Conservation (phyloP, 2,888 invertebrate genomes). For the Sussaba pulchella region DNA sequence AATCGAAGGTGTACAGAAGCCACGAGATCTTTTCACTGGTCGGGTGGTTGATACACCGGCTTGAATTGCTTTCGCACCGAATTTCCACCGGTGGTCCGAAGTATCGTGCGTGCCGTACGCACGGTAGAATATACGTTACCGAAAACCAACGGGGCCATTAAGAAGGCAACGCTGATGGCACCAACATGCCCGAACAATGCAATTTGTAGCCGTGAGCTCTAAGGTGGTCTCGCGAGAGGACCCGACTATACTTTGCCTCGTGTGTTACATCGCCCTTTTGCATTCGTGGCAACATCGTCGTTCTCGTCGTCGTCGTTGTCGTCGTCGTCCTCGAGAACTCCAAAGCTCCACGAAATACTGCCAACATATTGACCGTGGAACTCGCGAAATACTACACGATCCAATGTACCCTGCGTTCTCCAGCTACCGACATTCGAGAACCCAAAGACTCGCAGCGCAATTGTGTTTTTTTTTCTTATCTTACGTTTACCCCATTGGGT, state of each 20-base stretch:
- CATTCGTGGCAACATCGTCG: constrained; percentile 50
- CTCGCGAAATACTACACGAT: constrained; percentile 74
- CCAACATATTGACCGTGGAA: constrained; percentile 69
- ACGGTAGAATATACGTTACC: constrained; percentile 59
- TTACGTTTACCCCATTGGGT: constrained; percentile 65
- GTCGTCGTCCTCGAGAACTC: constrained; percentile 30
- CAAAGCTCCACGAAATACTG: constrained; percentile 74
- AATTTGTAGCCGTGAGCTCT: constrained; percentile 77
- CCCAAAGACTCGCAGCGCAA: constrained; percentile 54
- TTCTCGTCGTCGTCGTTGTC: constrained; percentile 42
- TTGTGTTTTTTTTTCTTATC: constrained; percentile 46
- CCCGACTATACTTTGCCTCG: constrained; percentile 64
- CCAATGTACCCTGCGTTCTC: constrained; percentile 65
- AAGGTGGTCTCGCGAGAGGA: constrained; percentile 70
- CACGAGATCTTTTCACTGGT: constrained; percentile 10
- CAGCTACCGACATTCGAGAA: constrained; percentile 72
- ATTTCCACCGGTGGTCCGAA: constrained; percentile 29
- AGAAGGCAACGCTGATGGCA: constrained; percentile 70
- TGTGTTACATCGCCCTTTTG: constrained; percentile 61
- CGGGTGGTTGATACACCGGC: neutral
- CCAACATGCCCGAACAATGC: constrained; percentile 78
- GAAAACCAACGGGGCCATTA: constrained; percentile 71
- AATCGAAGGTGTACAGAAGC: constrained; percentile 36
- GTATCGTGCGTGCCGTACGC: constrained; percentile 24
- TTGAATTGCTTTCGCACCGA: constrained; percentile 10